Percentiles rank a stretch among this genome's conserved stretches.
Evolutionary conservation across 2,113 vertebrate genomes (phyloP).

Genomic region (Coreoperca whiteheadi): DNA sequence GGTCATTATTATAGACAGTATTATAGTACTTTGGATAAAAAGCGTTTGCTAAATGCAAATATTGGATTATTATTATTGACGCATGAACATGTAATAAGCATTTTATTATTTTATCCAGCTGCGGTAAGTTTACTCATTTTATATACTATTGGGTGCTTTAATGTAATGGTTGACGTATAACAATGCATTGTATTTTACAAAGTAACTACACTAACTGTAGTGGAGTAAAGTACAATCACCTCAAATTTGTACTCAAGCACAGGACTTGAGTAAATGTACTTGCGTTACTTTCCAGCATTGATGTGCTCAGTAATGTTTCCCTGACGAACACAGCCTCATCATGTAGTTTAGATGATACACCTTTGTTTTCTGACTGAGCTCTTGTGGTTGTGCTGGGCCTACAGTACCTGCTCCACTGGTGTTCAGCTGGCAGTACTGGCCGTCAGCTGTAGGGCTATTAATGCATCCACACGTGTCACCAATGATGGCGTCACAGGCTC

Average conservation of each 20-base stretch:
- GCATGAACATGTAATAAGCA: too few relatives aligned
- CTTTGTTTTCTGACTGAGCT: too few relatives aligned
- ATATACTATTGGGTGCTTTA: background rate
- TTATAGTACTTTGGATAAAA: too few relatives aligned
- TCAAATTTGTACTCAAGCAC: background rate
- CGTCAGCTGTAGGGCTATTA: conserved; percentile 18
- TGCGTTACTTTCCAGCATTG: background rate
- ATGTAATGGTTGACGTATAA: too few relatives aligned
- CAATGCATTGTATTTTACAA: background rate
- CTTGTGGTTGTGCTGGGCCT: background rate
- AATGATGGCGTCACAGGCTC: conserved; percentile 33
- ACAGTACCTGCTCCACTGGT: conserved; percentile 26
- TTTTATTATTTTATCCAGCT: too few relatives aligned
- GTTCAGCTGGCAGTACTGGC: conserved; percentile 33
- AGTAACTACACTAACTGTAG: background rate
- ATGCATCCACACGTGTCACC: conserved; percentile 54
- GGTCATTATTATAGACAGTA: background rate
- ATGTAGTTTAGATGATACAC: background rate
- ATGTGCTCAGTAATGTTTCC: too few relatives aligned
- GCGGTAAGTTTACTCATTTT: background rate
- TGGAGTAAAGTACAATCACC: background rate
- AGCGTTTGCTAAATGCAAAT: too few relatives aligned
- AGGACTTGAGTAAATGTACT: background rate
- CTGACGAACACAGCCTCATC: background rate
- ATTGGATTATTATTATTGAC: background rate